Evolutionary conservation across 2,113 vertebrate genomes (phyloP).

Genomic region (Formicarius rufipectus): DNA sequence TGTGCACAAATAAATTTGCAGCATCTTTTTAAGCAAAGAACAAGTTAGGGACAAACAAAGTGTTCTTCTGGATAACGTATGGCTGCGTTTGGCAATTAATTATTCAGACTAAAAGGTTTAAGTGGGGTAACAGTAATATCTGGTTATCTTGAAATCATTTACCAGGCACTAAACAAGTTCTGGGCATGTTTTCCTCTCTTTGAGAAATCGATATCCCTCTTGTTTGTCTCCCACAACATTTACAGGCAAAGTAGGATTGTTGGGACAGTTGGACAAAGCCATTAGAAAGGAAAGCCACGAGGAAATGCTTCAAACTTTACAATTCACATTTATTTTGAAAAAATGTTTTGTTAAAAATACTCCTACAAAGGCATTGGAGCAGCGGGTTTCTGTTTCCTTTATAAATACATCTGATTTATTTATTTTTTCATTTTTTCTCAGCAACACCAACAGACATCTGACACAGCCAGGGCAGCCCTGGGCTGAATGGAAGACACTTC

Average conservation of each 20-base stretch:
- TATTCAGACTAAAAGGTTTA: background rate
- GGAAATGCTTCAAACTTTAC: constrained; percentile 68
- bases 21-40: background rate
- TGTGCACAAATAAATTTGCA: background rate
- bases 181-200: background rate
- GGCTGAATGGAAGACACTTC: constrained; percentile 60
- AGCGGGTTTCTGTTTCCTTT: constrained; percentile 63
- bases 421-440: constrained; percentile 56
- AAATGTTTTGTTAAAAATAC: constrained; percentile 77
- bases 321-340: constrained; percentile 82
- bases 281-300: constrained; percentile 31
- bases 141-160: background rate
- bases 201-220: background rate
- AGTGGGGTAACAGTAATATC: background rate
- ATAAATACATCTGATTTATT: constrained; percentile 70
- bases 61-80: background rate
- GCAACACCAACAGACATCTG: constrained; percentile 44
- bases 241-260: background rate
- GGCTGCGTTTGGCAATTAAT: background rate
- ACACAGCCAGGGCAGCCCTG: constrained; percentile 43
- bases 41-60: background rate
- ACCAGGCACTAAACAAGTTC: background rate
- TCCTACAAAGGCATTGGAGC: constrained; percentile 79
- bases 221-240: background rate
- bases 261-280: background rate